These are phyloP conservation scores for Zosterops japonicus DNA, from an alignment of 2,113 vertebrate species.

Conservation along the genomic window DNA sequence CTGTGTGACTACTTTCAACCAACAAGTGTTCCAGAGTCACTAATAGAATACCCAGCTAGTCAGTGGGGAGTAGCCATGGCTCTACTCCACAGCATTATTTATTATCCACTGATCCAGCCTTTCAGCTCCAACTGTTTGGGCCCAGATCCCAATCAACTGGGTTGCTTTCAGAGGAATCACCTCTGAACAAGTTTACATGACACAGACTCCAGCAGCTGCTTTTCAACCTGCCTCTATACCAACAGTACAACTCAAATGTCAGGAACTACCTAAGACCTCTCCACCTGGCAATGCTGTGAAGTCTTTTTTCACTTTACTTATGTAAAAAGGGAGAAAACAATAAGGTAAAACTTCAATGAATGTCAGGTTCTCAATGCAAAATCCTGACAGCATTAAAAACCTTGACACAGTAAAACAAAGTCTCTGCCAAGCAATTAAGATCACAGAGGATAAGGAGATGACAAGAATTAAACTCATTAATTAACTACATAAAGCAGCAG, in stretches of 20 bases:
- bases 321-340: not conserved
- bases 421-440: slow-evolving; percentile 10
- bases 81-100: not conserved
- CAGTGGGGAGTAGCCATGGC: not conserved
- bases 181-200: not conserved
- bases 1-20: not conserved
- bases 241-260: not conserved
- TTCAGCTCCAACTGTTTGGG: not conserved
- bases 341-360: not conserved
- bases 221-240: not conserved
- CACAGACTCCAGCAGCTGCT: not conserved
- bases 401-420: not conserved
- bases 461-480: slow-evolving; percentile 28
- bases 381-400: not conserved
- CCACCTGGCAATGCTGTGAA: not conserved
- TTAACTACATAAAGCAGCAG: not conserved
- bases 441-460: not conserved
- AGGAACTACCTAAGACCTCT: not conserved
- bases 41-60: not conserved
- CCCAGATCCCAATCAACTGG: fast-evolving
- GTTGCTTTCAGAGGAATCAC: not conserved
- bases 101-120: not conserved
- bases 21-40: not conserved
- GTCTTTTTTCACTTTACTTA: not conserved
- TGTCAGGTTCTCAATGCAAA: not conserved